phyloP scores from a whole-genome alignment of 2,113 vertebrate genomes.

The Columba livia region DNA sequence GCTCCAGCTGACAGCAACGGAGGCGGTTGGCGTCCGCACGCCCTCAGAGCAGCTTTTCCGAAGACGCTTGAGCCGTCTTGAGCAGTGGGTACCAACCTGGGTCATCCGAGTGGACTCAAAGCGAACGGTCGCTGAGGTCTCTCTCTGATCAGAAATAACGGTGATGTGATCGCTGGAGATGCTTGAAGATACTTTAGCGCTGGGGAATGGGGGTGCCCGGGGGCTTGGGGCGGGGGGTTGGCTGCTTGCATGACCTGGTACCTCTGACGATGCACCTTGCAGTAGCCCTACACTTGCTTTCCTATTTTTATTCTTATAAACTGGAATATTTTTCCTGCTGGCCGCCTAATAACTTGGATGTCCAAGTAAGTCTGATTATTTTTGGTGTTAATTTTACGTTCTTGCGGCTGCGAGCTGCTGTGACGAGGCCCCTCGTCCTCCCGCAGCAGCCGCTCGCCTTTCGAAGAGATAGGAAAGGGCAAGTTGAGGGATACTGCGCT shows the following conservation, averaged over 20 bases:
- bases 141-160: background rate
- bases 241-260: slow-evolving; percentile 47
- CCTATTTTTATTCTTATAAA: background rate
- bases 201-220: background rate
- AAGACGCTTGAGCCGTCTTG: background rate
- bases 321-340: background rate
- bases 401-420: background rate
- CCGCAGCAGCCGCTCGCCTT: background rate
- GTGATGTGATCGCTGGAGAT: slow-evolving; percentile 54
- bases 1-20: slow-evolving; percentile 15
- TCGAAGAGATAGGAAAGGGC: background rate
- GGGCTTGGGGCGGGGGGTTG: background rate
- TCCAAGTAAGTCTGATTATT: background rate
- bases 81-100: slow-evolving; percentile 1
- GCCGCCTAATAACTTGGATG: background rate
- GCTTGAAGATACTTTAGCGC: slow-evolving; percentile 54
- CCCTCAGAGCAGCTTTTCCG: slow-evolving; percentile 15
- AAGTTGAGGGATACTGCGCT: slow-evolving; percentile 13
- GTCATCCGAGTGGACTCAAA: background rate
- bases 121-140: background rate
- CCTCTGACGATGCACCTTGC: slow-evolving; percentile 27
- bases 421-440: background rate
- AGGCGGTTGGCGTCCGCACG: background rate
- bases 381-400: too few species aligned
- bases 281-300: slow-evolving; percentile 27